Base-by-base conservation (phyloP, 2,797 vertebrate species). In the Neosalanx taihuensis region DNA sequence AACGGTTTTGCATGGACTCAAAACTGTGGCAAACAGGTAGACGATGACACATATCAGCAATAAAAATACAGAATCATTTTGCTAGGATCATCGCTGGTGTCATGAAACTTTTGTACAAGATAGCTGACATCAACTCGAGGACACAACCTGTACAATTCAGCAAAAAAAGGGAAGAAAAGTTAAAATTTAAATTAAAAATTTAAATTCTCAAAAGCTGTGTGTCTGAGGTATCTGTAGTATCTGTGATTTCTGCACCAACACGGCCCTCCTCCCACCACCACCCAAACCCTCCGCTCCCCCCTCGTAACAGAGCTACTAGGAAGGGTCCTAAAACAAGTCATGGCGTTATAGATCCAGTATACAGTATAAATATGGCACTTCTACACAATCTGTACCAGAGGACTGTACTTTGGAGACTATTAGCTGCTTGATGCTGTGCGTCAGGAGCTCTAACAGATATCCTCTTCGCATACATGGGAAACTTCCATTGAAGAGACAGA, bases 201-300 rank as follows among this genome's bases (percentile, higher is more conserved):
- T 56, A 33, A 56, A 33, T 30, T 18, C 67, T 67, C n/a, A 64
- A 79, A 81, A 81, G 76, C 77, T 81, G 72, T 82, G 80, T 88
- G 67, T 26, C 23, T 26, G 23, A 26, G 23, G 23, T 26, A 60
- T 80, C 73, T 89, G 89, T 89, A 87, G 88, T 90, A 90, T 89
- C 72, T 85, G 85, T 88, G 89, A 86, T 87, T 84, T 82, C 29
- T 46, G 13, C 20, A 13, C 41, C 37, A 12, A 12, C 6, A 41
- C 26, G 23, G 1, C 57, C 37, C 18, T 31, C 3, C 26, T 9
- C 41, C 51, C 63, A 60, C 10, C 37, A 15, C 12, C 60, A 17
- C 57, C 37, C 12, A 20, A 5, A 9, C 17, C 41, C 51, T 12
- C 6, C 60, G 23, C 64, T 29, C 10, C 49, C 10, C 23, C 17